Evolutionary conservation across 1,140 invertebrate genomes (phyloP).

Genomic region (Hylaeus anthracinus): DNA sequence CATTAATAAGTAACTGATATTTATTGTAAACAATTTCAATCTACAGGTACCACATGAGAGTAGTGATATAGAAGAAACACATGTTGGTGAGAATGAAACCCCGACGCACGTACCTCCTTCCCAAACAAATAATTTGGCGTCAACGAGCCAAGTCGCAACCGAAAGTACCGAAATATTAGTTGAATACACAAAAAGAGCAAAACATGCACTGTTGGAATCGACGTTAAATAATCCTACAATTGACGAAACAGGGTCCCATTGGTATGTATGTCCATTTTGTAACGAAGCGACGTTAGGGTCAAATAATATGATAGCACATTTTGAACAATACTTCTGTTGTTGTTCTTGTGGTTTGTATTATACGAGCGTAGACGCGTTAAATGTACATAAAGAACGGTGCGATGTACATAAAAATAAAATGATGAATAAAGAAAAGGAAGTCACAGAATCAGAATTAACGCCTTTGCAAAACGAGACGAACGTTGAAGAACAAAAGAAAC

Average conservation of each 20-base stretch:
- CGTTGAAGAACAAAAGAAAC: slow-evolving; percentile 61
- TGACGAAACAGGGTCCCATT: slow-evolving; percentile 74
- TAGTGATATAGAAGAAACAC: slow-evolving; percentile 55
- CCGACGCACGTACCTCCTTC: slow-evolving; percentile 30
- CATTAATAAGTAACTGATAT: background rate
- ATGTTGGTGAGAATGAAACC: slow-evolving; percentile 46
- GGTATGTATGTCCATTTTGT: slow-evolving; percentile 82
- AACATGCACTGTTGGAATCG: slow-evolving; percentile 72
- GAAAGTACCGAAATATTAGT: slow-evolving; percentile 69
- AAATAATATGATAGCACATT: slow-evolving; percentile 79
- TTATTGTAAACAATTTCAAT: background rate
- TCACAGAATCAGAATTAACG: slow-evolving; percentile 47
- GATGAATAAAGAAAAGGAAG: slow-evolving; percentile 25
- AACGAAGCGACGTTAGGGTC: slow-evolving; percentile 79
- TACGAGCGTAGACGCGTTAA: slow-evolving; percentile 77
- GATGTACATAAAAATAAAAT: slow-evolving; percentile 62
- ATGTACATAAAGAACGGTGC: slow-evolving; percentile 77
- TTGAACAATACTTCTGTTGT: slow-evolving; percentile 81
- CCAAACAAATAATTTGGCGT: slow-evolving; percentile 65
- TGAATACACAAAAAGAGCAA: slow-evolving; percentile 73
- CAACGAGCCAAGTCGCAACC: slow-evolving; percentile 70
- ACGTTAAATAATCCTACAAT: slow-evolving; percentile 73
- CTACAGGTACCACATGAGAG: slow-evolving; percentile 54
- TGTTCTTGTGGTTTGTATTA: slow-evolving; percentile 79
- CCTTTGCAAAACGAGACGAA: slow-evolving; percentile 49